Conservation (phyloP, 2,797 vertebrate genomes). For the Amazona finschi region DNA sequence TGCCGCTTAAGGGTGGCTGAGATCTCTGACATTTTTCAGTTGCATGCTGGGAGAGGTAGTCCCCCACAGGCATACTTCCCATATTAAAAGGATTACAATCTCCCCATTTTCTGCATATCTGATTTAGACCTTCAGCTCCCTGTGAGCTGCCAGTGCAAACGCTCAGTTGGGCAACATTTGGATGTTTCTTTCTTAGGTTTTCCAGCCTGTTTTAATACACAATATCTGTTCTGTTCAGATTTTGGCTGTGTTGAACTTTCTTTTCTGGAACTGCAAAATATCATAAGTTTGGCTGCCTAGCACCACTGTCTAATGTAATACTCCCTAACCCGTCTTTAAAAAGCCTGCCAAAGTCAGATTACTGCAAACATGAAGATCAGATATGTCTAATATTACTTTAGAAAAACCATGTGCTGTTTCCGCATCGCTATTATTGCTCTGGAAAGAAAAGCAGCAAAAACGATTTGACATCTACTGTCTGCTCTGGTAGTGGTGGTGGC, state of each 20-base stretch:
- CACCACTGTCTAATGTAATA: constrained; percentile 54
- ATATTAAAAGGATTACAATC: constrained; percentile 49
- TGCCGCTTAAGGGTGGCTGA: not conserved
- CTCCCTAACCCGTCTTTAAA: constrained; percentile 48
- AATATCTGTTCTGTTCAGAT: constrained; percentile 54
- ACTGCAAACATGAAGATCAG: constrained; percentile 60
- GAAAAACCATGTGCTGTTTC: constrained; percentile 43
- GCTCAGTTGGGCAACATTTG: not conserved
- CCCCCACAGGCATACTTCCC: constrained; percentile 25
- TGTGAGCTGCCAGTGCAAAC: not conserved
- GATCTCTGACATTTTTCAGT: constrained; percentile 7
- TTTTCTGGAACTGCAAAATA: constrained; percentile 62
- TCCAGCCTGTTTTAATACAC: constrained; percentile 41
- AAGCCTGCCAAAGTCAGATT: constrained; percentile 53
- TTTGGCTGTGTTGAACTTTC: constrained; percentile 37
- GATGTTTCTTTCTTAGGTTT: constrained; percentile 5
- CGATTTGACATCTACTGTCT: constrained; percentile 51
- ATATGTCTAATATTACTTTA: constrained; percentile 58
- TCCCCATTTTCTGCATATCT: constrained; percentile 44
- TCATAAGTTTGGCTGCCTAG: constrained; percentile 56
- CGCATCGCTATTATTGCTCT: constrained; percentile 15
- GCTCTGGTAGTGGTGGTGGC: not conserved
- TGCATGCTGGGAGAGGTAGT: constrained; percentile 40
- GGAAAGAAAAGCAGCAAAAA: constrained; percentile 35
- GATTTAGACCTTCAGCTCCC: constrained; percentile 6